These are phyloP conservation scores for Chrysolina americana DNA, from an alignment of 2,888 invertebrate genomes.

Conservation along the genomic window DNA sequence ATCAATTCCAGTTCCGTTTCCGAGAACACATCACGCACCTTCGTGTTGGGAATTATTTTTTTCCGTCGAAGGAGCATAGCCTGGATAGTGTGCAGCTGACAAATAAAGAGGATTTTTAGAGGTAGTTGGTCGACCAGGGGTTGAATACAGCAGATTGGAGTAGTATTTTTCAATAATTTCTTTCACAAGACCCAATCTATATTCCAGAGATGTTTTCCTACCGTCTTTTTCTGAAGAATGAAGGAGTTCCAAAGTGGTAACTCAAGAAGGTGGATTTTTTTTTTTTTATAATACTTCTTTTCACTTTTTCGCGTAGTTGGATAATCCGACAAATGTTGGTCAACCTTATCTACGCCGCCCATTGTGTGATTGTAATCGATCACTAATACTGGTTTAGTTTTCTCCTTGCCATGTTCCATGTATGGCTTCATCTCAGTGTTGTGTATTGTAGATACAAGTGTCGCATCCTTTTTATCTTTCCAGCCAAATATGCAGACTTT, in stretches of 20 bases:
- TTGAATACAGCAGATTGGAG: not conserved
- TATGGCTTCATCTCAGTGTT: not conserved
- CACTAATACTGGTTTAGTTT: constrained; percentile 45
- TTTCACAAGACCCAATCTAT: not conserved
- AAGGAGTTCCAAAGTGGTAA: constrained; percentile 39
- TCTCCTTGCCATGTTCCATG: not conserved
- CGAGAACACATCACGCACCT: constrained; percentile 4
- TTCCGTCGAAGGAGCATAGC: not conserved
- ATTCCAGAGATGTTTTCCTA: not conserved
- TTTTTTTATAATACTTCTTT: constrained; percentile 52
- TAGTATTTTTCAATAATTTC: constrained; percentile 2
- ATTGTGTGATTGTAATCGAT: constrained; percentile 56
- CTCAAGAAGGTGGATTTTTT: not conserved
- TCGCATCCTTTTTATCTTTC: constrained; percentile 4
- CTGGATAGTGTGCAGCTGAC: constrained; percentile 7
- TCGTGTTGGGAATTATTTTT: constrained; percentile 1
- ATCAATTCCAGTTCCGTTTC: not conserved
- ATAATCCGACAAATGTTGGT: constrained; percentile 51
- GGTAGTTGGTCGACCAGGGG: not conserved
- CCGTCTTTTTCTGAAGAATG: constrained; percentile 43
- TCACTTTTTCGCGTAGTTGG: constrained; percentile 47
- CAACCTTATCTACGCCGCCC: constrained; percentile 57
- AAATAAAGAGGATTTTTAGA: not conserved
- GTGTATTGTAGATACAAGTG: not conserved
- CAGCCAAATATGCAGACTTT: not conserved